Evolutionary conservation across 2,797 vertebrate genomes (phyloP), one percentile per base, ranked within the genome.

Genomic region (Ficedula albicollis): DNA sequence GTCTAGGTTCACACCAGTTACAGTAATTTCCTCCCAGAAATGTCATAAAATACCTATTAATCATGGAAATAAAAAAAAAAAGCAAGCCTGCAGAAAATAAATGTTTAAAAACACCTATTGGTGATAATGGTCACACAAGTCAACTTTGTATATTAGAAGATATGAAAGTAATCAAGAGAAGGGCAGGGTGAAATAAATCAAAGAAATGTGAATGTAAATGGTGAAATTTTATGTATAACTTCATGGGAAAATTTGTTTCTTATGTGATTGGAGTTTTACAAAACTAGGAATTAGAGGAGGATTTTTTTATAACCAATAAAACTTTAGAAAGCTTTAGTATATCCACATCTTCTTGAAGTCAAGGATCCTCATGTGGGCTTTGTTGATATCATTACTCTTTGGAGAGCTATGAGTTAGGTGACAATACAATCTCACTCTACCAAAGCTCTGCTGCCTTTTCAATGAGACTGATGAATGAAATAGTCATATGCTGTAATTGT

Each of bases 301-400:
- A 68, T 94, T 66, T 75, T 87, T n/a, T 82, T 92, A 72, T 70
- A 55, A 95, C 87, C 67, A 92, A 88, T 90, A 93, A 93, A 94
- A 96, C 12, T 62, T 94, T 84, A 85, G 52, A 89, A 95, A 69
- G 15, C 10, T 49, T 89, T 89, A 78, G 19, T 94, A 54, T 95
- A 90, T 89, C 39, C 93, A 92, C 74, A 67, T 6, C 44, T 95
- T 92, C 91, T 88, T 94, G 73, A 89, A 96, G 68, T 92, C 59
- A 88, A 76, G 38, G 80, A 81, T 80, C 18, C 34, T 84, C 44
- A 49, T 34, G 16, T 46, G 81, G 19, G 23, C 86, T 95, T 91
- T 82, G 39, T 49, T 92, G 69, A 62, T 51, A 34, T 30, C 32
- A 67, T 90, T 93, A 84, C n/a, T 84, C 89, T 96, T 89, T 77